Percentiles rank a stretch among this genome's conserved stretches.
phyloP scores from a whole-genome alignment of 2,888 invertebrate species.

The Hoplodrina ambigua region DNA sequence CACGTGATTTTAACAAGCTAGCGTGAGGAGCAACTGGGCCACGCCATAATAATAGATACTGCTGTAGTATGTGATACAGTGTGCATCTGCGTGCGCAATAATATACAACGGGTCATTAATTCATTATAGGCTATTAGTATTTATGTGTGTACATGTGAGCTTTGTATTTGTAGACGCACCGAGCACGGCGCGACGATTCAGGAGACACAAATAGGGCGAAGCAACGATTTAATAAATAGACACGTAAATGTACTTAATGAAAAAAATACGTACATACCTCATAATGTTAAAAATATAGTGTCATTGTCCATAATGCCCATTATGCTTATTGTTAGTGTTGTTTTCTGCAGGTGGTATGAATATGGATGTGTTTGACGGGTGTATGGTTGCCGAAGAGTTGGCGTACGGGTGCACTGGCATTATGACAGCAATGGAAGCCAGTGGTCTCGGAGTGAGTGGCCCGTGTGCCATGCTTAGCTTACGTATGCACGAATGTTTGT shows the following conservation, averaged over 20 bases:
- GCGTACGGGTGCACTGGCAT: slow-evolving; percentile 98
- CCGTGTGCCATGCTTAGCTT: slow-evolving; percentile 37
- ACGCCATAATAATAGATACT: not conserved
- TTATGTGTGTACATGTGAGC: not conserved
- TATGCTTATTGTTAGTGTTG: slow-evolving; percentile 41
- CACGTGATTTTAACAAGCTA: not conserved
- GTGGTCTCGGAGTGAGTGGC: slow-evolving; percentile 94
- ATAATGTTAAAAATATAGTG: not conserved
- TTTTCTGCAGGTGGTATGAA: slow-evolving; percentile 93
- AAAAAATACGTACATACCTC: not conserved
- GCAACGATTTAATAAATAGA: not conserved
- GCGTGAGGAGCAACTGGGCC: not conserved
- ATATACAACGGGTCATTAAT: not conserved
- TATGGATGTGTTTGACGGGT: slow-evolving; percentile 93
- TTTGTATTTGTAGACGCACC: not conserved
- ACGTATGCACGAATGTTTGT: slow-evolving; percentile 19
- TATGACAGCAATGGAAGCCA: slow-evolving; percentile 97
- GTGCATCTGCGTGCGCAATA: no score
- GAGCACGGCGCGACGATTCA: no score
- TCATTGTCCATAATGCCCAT: slow-evolving; percentile 23
- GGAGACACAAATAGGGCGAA: not conserved
- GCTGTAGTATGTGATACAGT: no score
- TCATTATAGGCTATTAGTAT: not conserved
- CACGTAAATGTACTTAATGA: not conserved
- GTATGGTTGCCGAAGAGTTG: slow-evolving; percentile 96